phyloP scores from a whole-genome alignment of 2,113 vertebrate species.

The Ictalurus punctatus region DNA sequence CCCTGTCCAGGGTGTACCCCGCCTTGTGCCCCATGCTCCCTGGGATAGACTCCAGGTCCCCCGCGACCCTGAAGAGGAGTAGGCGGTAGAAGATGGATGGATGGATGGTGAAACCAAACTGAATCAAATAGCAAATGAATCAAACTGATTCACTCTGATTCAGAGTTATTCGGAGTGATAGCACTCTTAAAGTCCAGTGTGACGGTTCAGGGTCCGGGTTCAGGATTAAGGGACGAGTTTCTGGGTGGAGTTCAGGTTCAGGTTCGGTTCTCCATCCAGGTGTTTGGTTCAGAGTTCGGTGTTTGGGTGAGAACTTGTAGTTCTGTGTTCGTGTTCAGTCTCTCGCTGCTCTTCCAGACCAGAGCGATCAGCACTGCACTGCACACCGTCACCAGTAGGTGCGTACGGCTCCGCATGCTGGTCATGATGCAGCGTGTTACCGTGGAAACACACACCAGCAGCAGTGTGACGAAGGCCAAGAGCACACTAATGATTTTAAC shows the following conservation, averaged over 20 bases:
- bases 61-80: too few relatives aligned
- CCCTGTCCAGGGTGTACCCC: too few relatives aligned
- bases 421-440: slow-evolving; percentile 91
- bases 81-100: too few relatives aligned
- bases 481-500: slow-evolving; percentile 97
- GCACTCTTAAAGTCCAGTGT: background rate
- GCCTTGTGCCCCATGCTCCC: too few relatives aligned
- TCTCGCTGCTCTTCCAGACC: slow-evolving; percentile 93
- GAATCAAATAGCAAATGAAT: background rate
- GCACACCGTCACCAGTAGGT: slow-evolving; percentile 83
- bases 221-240: background rate
- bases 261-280: background rate
- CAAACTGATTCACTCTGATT: background rate
- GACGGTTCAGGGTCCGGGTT: background rate
- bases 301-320: background rate
- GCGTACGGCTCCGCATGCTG: slow-evolving; percentile 87
- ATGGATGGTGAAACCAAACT: background rate
- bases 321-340: background rate
- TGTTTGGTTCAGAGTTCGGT: background rate
- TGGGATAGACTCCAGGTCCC: too few relatives aligned
- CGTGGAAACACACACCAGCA: slow-evolving; percentile 96
- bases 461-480: slow-evolving; percentile 91
- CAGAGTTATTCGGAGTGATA: background rate
- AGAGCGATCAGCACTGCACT: slow-evolving; percentile 82
- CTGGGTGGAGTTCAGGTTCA: background rate